Conservation (phyloP, 2,888 invertebrate genomes). For the Drosophila planitibia region DNA sequence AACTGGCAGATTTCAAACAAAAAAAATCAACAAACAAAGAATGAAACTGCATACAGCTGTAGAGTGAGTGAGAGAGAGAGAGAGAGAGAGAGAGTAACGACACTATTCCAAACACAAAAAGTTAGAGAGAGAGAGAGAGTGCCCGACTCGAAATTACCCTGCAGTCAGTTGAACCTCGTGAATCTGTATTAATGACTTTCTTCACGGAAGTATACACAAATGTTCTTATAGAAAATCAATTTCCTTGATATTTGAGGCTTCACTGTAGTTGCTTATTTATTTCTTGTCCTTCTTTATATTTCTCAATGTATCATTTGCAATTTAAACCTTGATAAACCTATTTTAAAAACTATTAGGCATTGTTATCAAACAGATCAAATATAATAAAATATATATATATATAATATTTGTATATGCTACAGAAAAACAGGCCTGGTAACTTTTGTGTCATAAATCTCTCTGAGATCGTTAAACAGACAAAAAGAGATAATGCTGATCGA, state of each 20-base stretch:
- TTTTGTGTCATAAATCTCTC: neutral
- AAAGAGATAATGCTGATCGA: neutral
- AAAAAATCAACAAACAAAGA: conserved; percentile 61
- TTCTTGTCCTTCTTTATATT: neutral
- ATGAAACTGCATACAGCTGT: neutral
- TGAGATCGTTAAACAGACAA: neutral
- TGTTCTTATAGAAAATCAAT: neutral
- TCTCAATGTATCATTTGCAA: neutral
- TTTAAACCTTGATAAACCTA: no score
- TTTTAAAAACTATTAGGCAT: no score
- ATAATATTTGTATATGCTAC: no score
- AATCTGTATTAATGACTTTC: neutral
- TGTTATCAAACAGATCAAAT: no score
- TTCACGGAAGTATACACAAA: neutral
- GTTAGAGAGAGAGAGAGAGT: neutral
- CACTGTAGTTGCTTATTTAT: neutral
- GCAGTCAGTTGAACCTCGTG: no score
- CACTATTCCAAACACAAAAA: neutral
- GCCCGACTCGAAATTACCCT: neutral
- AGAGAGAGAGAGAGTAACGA: neutral
- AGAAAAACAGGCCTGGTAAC: no score
- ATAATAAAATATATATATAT: no score
- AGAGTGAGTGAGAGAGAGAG: neutral
- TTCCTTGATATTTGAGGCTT: neutral
- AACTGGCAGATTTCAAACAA: conserved; percentile 61